Conservation (phyloP, 1,140 invertebrate genomes). For the Doryteuthis pealeii region DNA sequence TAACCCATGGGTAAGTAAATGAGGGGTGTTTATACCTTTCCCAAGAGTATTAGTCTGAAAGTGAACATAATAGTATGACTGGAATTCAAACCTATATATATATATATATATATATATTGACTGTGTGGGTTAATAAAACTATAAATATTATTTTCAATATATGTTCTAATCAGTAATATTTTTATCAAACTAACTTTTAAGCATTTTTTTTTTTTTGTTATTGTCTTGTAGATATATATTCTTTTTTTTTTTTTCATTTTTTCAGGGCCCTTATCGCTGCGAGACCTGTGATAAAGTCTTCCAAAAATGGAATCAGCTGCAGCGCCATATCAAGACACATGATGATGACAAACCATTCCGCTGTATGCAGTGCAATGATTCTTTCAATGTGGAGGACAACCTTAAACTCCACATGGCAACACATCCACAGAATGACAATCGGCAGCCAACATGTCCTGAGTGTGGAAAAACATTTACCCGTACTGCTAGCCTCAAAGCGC, state of each 20-base stretch:
- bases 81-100: too few species aligned
- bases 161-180: too few species aligned
- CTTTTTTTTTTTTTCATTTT: conserved; percentile 18
- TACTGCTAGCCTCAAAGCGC: conserved; percentile 72
- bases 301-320: conserved; percentile 62
- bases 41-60: too few species aligned
- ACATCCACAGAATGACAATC: conserved; percentile 58
- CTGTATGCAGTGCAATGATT: conserved; percentile 66
- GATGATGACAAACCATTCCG: conserved; percentile 68
- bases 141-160: too few species aligned
- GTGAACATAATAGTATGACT: too few species aligned
- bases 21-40: too few species aligned
- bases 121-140: too few species aligned
- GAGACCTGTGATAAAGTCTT: conserved; percentile 65
- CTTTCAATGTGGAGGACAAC: conserved; percentile 69
- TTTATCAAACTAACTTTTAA: too few species aligned
- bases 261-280: conserved; percentile 63
- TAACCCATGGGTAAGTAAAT: too few species aligned
- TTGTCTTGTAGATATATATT: background rate
- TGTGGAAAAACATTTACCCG: conserved; percentile 70
- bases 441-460: conserved; percentile 66
- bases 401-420: conserved; percentile 68
- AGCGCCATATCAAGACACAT: conserved; percentile 66
- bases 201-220: background rate
- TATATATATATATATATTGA: too few species aligned